phyloP scores from a whole-genome alignment of 1,140 invertebrate species.

The Phymorhynchus buccinoides region DNA sequence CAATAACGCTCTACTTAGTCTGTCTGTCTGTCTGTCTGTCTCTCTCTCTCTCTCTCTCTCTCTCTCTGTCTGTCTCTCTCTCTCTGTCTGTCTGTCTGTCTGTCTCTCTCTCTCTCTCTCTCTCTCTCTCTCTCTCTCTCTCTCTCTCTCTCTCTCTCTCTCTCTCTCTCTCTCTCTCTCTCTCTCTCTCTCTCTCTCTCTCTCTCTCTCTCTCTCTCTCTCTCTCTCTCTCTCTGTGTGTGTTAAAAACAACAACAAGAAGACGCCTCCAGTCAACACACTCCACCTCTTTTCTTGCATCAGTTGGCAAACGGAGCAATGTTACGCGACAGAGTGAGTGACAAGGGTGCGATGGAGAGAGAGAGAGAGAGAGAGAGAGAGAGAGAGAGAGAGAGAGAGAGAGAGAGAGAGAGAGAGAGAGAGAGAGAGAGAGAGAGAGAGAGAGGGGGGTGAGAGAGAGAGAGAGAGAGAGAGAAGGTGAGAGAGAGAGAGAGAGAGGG shows the following conservation, averaged over 20 bases:
- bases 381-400: too few species aligned
- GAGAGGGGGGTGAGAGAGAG: too few species aligned
- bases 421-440: too few species aligned
- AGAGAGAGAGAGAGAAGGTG: background rate
- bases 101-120: background rate
- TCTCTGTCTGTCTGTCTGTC: background rate
- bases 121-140: background rate
- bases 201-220: background rate
- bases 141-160: background rate
- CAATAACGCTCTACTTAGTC: background rate
- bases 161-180: constrained; percentile 1
- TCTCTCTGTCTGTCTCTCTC: background rate
- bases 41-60: background rate
- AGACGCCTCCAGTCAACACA: too few species aligned
- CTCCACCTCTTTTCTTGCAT: too few species aligned
- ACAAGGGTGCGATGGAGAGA: too few species aligned
- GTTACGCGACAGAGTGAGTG: too few species aligned
- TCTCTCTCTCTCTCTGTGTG: background rate
- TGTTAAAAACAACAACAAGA: background rate
- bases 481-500: background rate
- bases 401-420: too few species aligned
- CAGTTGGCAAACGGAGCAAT: too few species aligned
- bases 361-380: too few species aligned
- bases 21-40: too few species aligned
- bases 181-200: background rate